Percentiles rank a stretch among this genome's conserved stretches.
These are phyloP conservation scores for Pipistrellus pipistrellus DNA, from an alignment of 2,797 vertebrate genomes.

Conservation along the genomic window DNA sequence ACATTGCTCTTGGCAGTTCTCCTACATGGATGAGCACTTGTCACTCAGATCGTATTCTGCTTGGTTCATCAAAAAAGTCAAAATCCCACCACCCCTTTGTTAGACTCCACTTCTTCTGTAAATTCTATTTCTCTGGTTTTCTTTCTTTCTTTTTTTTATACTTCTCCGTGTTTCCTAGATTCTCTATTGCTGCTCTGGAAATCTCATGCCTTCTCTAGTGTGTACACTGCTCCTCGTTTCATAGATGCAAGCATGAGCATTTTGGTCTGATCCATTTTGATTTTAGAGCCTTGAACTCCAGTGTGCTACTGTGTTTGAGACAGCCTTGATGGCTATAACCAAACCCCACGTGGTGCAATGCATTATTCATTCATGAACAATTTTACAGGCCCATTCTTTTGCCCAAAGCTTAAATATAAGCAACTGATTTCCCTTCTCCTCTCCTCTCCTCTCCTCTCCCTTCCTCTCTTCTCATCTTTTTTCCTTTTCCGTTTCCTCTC, in stretches of 20 bases:
- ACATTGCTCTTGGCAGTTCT: conserved; percentile 15
- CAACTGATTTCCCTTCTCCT: conserved; percentile 2
- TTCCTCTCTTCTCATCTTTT: background rate
- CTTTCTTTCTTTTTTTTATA: background rate
- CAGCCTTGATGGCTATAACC: background rate
- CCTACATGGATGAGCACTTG: background rate
- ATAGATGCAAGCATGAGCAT: background rate
- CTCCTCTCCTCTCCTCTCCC: background rate
- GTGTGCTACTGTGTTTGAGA: background rate
- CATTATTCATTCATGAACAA: background rate
- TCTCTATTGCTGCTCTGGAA: conserved; percentile 9
- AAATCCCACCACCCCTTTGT: background rate
- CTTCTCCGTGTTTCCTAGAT: conserved; percentile 1
- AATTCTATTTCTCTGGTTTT: conserved; percentile 14
- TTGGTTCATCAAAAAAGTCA: conserved; percentile 44
- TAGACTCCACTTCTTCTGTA: conserved; percentile 5
- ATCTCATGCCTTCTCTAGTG: background rate
- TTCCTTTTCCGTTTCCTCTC: background rate
- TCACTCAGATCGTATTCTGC: conserved; percentile 7
- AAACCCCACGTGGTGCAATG: background rate
- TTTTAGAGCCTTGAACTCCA: background rate
- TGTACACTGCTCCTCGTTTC: background rate
- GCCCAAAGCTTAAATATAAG: background rate
- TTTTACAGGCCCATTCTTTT: conserved; percentile 23
- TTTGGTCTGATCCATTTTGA: background rate